phyloP scores from a whole-genome alignment of 2,888 invertebrate genomes.

The Netelia melanura region DNA sequence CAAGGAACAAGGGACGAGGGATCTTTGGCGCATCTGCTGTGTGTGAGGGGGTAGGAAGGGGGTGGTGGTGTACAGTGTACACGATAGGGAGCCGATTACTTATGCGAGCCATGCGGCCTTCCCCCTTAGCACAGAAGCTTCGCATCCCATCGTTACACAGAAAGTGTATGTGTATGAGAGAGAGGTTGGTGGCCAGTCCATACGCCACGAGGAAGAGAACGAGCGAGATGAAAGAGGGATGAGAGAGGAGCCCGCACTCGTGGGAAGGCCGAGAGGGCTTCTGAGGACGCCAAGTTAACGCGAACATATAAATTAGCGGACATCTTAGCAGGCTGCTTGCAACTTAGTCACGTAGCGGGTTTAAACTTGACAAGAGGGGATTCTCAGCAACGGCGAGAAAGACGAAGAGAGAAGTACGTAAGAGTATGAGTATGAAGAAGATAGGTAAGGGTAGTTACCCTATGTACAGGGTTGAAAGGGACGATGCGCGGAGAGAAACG shows the following conservation, averaged over 20 bases:
- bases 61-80: constrained; percentile 25
- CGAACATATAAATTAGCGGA: constrained; percentile 85
- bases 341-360: constrained; percentile 84
- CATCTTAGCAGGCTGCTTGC: constrained; percentile 85
- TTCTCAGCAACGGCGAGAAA: constrained; percentile 69
- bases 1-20: constrained; percentile 74
- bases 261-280: constrained; percentile 67
- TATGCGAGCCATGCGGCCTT: constrained; percentile 82
- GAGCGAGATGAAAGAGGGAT: constrained; percentile 67
- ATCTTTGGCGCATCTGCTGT: constrained; percentile 83
- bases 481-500: constrained; percentile 29
- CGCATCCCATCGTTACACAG: constrained; percentile 67
- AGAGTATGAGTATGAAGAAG: constrained; percentile 11
- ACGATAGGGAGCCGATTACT: constrained; percentile 83
- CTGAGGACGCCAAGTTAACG: constrained; percentile 81
- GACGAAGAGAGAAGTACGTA: constrained; percentile 26
- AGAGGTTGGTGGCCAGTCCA: constrained; percentile 40
- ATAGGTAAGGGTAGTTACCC: constrained; percentile 1
- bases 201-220: constrained; percentile 68
- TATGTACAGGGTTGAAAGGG: constrained; percentile 18
- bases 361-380: constrained; percentile 84
- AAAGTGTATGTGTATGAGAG: constrained; percentile 24
- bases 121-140: constrained; percentile 80
- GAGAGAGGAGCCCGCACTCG: constrained; percentile 70
- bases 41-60: constrained; percentile 2